Evolutionary conservation across 2,113 vertebrate species (phyloP), one percentile per base, ranked within the genome.

Genomic region (Bufo bufo): DNA sequence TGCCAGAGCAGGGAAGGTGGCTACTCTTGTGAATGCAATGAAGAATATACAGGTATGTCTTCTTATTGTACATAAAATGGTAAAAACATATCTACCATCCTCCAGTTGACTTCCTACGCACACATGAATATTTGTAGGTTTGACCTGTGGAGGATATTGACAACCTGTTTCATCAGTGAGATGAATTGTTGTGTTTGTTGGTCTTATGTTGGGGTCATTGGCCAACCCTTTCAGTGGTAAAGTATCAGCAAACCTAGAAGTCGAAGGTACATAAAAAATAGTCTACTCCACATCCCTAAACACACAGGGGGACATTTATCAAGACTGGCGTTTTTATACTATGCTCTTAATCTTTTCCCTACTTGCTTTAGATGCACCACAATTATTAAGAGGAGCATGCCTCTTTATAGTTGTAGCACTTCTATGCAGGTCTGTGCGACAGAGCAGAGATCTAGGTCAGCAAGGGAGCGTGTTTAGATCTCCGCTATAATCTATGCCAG

Each of bases 1-100:
- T 99, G 98, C 59, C 96, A 95, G 7, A 97, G 97, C 93, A 95
- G 97, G 0, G 98, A 99, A 92, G 97, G 98, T 0, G 98, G 98
- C 4, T 99, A 99, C 91, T 96, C 94, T 75, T 99, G 98, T 16
- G 97, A 98, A 91, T 99, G 98, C 89, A 90, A 91, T 45, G 95
- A 97, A 65, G 97, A 97, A 93, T 99, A 96, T 92, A 99, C 98
- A 0, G 98, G 98, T 99, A 93, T 90, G 96, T 90, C 90, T 69
- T 72, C 4, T 33, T 79, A 59, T 59, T 17, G 54, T 16, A 54
- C 77, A 11, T 19, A 20, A 56, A n/a, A 16, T 6, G 20, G 11
- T 11, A 12, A 0, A 79, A 20, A 10, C 0, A 16, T 13, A 33
- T 11, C 19, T 47, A 8, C 43, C 0, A 12, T 33, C 12, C 66